Base-by-base conservation (phyloP, 2,888 invertebrate genomes). In the Drosophila aldrichi region DNA sequence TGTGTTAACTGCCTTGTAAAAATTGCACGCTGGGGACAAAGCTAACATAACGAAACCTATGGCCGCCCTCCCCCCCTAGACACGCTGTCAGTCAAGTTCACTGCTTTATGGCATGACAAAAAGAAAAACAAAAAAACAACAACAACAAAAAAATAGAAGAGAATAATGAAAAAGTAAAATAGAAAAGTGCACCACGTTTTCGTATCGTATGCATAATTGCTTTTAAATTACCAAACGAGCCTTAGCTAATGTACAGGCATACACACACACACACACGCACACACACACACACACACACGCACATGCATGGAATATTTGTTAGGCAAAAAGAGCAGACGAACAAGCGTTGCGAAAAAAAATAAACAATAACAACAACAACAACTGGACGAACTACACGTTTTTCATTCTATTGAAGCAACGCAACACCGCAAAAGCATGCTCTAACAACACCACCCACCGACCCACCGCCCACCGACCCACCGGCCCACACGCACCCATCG, bases 161-260 rank as follows among this genome's bases (percentile, higher is more conserved):
- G 29, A 40, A 18, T 22, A 54, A 34, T 34, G 52, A 52, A 52
- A 41, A 41, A 55, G 52, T 52, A 41, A 43, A 43, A 56, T 32
- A 56, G 41, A 16, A 46, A 46, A 76, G 54, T 51, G 63, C 61
- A 62, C 62, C 64, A 25, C 58, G 64, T 10, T 63, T 70, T 65
- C 52, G 57, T 55, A 70, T 81, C 69, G 62, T 71, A 74, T 71
- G 79, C 82, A 85, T 82, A 85, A 81, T 81, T 85, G 81, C 69
- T 82, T 81, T 85, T 81, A 79, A 81, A 81, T 85, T 74, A 79
- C 75, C 75, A 61, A 44, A 51, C 43, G 44, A 67, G 32, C 40
- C 38, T 52, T 16, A 54, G 29, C 49, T 22, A 38, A 71, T 56
- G 56, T 38, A 59, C 51, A 57, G 18, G 52, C 58, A 52, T 43